phyloP scores from a whole-genome alignment of 2,888 invertebrate species.

The Laspeyria flexula region DNA sequence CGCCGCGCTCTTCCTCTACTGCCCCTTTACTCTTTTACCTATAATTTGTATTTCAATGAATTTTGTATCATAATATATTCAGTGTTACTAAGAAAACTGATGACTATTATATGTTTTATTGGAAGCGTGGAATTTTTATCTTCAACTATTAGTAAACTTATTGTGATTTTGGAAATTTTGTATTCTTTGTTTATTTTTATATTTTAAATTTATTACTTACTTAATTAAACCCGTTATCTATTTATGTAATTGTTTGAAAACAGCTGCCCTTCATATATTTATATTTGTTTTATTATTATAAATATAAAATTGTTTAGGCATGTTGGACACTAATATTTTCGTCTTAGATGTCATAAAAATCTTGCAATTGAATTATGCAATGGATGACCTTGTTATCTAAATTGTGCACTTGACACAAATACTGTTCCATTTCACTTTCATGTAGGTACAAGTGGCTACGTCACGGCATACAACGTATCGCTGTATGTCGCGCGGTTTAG shows the following conservation, averaged over 20 bases:
- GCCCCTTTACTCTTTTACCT: conserved; percentile 63
- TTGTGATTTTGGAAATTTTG: too few relatives aligned
- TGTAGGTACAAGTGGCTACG: conserved; percentile 68
- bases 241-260: neutral
- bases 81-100: conserved; percentile 14
- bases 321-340: neutral
- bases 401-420: conserved; percentile 86
- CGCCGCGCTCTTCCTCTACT: conserved; percentile 74
- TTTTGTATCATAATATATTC: conserved; percentile 27
- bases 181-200: neutral
- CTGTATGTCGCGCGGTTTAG: conserved; percentile 47
- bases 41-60: conserved; percentile 41
- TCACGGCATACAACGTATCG: conserved; percentile 63
- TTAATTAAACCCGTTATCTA: too few relatives aligned
- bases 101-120: conserved; percentile 8
- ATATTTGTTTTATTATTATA: neutral
- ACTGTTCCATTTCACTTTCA: conserved; percentile 85
- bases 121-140: neutral
- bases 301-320: neutral
- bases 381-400: conserved; percentile 84
- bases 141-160: neutral
- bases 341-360: conserved; percentile 31
- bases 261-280: neutral
- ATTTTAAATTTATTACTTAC: neutral
- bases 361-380: conserved; percentile 76